Percentiles rank a stretch among this genome's conserved stretches.
Conservation (phyloP, 2,113 vertebrate species). For the Cettia cetti region DNA sequence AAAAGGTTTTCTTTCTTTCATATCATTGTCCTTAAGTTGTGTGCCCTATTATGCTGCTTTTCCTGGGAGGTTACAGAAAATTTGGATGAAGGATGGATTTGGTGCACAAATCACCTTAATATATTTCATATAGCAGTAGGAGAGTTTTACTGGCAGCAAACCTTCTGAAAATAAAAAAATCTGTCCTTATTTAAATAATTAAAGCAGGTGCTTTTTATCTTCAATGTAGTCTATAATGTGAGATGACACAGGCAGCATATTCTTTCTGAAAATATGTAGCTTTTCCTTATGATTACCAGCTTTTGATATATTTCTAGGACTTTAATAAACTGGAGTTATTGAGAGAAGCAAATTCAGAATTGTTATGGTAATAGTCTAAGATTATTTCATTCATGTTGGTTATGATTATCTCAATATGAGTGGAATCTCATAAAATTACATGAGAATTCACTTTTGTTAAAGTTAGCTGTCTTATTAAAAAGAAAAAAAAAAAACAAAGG, state of each 20-base stretch:
- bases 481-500: background rate
- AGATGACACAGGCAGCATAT: background rate
- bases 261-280: background rate
- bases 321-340: background rate
- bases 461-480: background rate
- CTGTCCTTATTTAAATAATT: background rate
- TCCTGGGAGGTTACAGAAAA: background rate
- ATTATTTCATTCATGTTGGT: background rate
- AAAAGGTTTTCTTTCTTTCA: background rate
- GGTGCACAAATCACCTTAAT: background rate
- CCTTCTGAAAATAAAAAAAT: background rate
- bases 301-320: background rate
- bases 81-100: background rate
- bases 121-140: background rate
- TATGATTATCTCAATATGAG: background rate
- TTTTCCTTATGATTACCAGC: background rate
- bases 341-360: background rate
- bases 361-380: background rate
- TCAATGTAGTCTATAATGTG: background rate
- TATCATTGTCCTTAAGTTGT: rapidly evolving
- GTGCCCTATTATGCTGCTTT: background rate
- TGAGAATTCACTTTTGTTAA: background rate
- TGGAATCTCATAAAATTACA: background rate
- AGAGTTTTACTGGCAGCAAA: background rate
- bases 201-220: background rate